Conservation (phyloP, 2,888 invertebrate species). For the Eulithis prunata region DNA sequence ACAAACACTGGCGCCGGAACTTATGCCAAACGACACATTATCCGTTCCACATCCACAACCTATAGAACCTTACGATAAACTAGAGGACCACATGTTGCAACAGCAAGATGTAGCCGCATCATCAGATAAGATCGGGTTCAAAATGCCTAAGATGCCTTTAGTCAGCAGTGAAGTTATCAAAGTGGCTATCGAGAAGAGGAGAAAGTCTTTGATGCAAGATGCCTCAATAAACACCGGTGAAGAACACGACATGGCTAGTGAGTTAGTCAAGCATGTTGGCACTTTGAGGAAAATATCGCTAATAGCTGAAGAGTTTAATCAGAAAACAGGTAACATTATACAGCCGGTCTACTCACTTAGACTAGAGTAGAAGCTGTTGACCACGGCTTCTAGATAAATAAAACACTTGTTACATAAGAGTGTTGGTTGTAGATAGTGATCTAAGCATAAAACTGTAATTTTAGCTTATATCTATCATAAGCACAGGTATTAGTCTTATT, state of each 20-base stretch:
- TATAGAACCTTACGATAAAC: slow-evolving; percentile 13
- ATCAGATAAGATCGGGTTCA: slow-evolving; percentile 47
- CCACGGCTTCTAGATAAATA: too few species aligned
- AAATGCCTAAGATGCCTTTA: slow-evolving; percentile 76
- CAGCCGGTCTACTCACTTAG: not conserved
- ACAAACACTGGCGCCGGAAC: slow-evolving; percentile 66
- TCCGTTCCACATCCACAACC: slow-evolving; percentile 42
- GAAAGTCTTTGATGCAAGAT: slow-evolving; percentile 54
- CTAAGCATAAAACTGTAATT: too few species aligned
- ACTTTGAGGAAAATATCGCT: slow-evolving; percentile 74
- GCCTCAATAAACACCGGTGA: slow-evolving; percentile 63
- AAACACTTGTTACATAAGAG: too few species aligned
- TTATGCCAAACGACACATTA: slow-evolving; percentile 60
- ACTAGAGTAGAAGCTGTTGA: not conserved
- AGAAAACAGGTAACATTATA: slow-evolving; percentile 70
- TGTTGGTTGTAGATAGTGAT: too few species aligned
- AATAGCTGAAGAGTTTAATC: slow-evolving; percentile 79
- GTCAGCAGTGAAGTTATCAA: slow-evolving; percentile 68
- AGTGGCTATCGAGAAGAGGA: slow-evolving; percentile 51
- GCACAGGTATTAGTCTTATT: too few species aligned
- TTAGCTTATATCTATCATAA: too few species aligned
- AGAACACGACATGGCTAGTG: slow-evolving; percentile 70
- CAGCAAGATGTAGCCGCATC: slow-evolving; percentile 41
- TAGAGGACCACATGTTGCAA: slow-evolving; percentile 17
- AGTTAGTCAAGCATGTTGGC: slow-evolving; percentile 67